phyloP scores from a whole-genome alignment of 2,113 vertebrate genomes.

The Numida meleagris region DNA sequence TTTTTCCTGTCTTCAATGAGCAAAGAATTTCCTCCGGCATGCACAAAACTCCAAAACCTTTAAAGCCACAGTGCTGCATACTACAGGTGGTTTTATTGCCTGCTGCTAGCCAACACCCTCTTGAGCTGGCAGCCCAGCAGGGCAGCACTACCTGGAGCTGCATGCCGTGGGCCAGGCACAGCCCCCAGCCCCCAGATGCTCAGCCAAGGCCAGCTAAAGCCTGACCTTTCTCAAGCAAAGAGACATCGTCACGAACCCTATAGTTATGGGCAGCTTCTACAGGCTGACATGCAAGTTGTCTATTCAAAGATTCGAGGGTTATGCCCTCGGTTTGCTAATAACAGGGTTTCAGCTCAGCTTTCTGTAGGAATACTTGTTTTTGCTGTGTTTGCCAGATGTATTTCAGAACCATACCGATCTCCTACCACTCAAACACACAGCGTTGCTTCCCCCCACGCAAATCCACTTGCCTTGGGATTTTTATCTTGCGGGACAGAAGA shows the following conservation, averaged over 20 bases:
- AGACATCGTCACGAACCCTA: neutral
- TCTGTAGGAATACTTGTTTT: neutral
- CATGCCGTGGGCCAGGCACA: neutral
- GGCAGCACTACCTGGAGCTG: neutral
- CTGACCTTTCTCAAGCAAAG: neutral
- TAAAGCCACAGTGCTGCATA: conserved; percentile 25
- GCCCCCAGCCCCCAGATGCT: neutral
- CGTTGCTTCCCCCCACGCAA: neutral
- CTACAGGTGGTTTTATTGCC: neutral
- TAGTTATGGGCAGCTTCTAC: neutral
- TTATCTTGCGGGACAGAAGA: conserved; percentile 13
- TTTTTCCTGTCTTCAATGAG: conserved; percentile 63
- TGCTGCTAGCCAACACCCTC: neutral
- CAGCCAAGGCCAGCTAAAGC: neutral
- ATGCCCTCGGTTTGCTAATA: neutral
- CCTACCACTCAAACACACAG: neutral
- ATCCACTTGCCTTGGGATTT: neutral
- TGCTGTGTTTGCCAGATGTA: neutral
- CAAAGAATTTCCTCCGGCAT: conserved; percentile 53
- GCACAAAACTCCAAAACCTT: neutral
- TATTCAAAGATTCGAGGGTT: neutral
- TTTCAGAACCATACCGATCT: neutral
- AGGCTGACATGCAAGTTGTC: neutral
- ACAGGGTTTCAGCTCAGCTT: neutral
- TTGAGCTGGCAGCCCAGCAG: neutral